A percentile compares a stretch with the other conserved stretches of the same genome.
Evolutionary conservation across 1,140 invertebrate species (phyloP).

Genomic region (Babylonia areolata): DNA sequence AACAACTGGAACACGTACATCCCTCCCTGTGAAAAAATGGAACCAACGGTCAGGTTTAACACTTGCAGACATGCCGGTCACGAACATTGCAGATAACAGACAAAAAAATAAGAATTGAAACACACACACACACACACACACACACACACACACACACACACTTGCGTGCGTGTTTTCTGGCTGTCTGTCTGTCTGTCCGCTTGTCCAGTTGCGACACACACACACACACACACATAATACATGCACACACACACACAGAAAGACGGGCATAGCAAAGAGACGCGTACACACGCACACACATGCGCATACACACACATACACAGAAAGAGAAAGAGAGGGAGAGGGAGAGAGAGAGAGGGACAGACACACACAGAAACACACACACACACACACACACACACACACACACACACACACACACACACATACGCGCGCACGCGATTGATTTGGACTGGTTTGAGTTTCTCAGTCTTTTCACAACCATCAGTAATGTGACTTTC

Average conservation of each 20-base stretch:
- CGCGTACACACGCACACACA: background rate
- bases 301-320: background rate
- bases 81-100: background rate
- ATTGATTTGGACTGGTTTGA: too few species aligned
- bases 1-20: constrained; percentile 85
- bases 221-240: background rate
- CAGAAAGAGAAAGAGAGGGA: background rate
- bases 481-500: too few species aligned
- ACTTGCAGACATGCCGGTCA: background rate
- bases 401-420: background rate
- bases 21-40: constrained; percentile 78
- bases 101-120: too few species aligned
- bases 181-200: too few species aligned
- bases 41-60: background rate
- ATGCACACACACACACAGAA: background rate
- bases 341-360: too few species aligned
- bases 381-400: too few species aligned
- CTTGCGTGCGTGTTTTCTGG: too few species aligned
- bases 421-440: background rate
- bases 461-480: too few species aligned
- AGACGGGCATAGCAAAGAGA: background rate
- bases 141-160: too few species aligned
- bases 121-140: too few species aligned
- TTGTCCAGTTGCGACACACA: too few species aligned
- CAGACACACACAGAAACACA: too few species aligned